Conservation (phyloP, 2,113 vertebrate genomes). For the Bos indicus region DNA sequence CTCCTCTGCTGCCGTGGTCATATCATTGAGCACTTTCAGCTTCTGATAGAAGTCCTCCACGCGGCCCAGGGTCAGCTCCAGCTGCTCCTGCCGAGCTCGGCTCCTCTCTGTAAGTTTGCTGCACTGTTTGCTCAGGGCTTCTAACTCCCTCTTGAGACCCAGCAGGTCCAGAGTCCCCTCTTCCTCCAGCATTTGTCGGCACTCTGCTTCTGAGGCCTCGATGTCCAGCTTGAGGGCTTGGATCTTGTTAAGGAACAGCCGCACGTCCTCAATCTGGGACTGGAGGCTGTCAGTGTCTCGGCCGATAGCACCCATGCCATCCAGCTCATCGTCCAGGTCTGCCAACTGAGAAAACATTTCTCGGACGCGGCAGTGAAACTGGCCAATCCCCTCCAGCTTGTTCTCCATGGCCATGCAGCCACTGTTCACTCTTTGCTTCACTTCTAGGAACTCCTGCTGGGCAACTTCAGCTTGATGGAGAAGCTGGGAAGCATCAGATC, state of each 20-base stretch:
- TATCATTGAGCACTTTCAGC: conserved; percentile 86
- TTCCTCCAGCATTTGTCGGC: conserved; percentile 89
- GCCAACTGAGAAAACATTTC: conserved; percentile 95
- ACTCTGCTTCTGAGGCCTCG: conserved; percentile 86
- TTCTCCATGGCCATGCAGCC: conserved; percentile 89
- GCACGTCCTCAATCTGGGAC: conserved; percentile 92
- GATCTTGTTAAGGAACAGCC: conserved; percentile 88
- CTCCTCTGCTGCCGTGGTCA: conserved; percentile 88
- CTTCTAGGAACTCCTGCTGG: conserved; percentile 86
- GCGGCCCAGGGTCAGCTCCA: conserved; percentile 83
- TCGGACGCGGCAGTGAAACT: conserved; percentile 90
- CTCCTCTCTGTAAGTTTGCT: conserved; percentile 92
- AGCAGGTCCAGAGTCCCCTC: conserved; percentile 94
- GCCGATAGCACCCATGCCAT: conserved; percentile 91
- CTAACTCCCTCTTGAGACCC: conserved; percentile 92
- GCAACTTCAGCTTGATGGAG: conserved; percentile 85
- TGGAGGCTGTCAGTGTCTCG: conserved; percentile 93
- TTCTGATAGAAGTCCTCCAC: conserved; percentile 91
- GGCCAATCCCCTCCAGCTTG: conserved; percentile 93
- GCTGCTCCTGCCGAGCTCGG: conserved; percentile 87
- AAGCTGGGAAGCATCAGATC: conserved; percentile 84
- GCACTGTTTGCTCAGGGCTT: conserved; percentile 94
- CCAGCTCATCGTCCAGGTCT: conserved; percentile 95
- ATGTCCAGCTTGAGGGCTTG: conserved; percentile 84
- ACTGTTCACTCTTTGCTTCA: conserved; percentile 89